Percentiles rank a stretch among this genome's conserved stretches.
These are phyloP conservation scores for Trachurus trachurus DNA, from an alignment of 2,797 vertebrate genomes.

Conservation along the genomic window DNA sequence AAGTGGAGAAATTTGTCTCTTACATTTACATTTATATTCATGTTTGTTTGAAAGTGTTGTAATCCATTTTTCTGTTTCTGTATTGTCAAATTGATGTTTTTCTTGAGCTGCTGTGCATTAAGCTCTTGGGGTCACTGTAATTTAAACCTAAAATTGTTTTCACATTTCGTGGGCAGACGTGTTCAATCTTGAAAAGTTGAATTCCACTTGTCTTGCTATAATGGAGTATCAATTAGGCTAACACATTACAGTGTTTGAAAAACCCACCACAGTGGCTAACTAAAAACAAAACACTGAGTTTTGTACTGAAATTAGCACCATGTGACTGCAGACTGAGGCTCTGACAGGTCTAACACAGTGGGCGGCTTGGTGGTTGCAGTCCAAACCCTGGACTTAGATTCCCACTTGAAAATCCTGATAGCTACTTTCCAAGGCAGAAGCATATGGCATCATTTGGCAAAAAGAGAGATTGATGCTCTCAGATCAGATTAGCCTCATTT, in stretches of 20 bases:
- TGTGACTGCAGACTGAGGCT: conserved; percentile 34
- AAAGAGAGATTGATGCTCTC: conserved; percentile 45
- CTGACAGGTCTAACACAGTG: conserved; percentile 35
- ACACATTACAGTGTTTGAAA: background rate
- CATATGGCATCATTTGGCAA: conserved; percentile 59
- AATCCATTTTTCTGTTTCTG: background rate
- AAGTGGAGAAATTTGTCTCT: too few relatives aligned
- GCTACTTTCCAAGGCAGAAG: conserved; percentile 34
- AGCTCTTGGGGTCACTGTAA: too few relatives aligned
- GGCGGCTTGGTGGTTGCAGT: conserved; percentile 48
- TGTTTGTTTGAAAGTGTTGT: too few relatives aligned
- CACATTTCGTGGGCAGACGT: background rate
- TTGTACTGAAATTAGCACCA: conserved; percentile 11
- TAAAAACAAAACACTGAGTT: conserved; percentile 11
- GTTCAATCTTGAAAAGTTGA: background rate
- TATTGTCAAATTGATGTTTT: background rate
- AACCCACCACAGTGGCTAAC: conserved; percentile 5
- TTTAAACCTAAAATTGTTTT: background rate
- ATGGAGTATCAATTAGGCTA: conserved; percentile 3
- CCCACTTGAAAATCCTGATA: conserved; percentile 46
- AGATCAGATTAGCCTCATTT: conserved; percentile 35
- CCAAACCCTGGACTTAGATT: conserved; percentile 60
- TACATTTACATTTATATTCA: too few relatives aligned
- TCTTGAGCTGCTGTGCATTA: too few relatives aligned
- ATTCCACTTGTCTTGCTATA: background rate